These are phyloP conservation scores for Volucella inflata DNA, from an alignment of 2,888 invertebrate genomes.

Conservation along the genomic window DNA sequence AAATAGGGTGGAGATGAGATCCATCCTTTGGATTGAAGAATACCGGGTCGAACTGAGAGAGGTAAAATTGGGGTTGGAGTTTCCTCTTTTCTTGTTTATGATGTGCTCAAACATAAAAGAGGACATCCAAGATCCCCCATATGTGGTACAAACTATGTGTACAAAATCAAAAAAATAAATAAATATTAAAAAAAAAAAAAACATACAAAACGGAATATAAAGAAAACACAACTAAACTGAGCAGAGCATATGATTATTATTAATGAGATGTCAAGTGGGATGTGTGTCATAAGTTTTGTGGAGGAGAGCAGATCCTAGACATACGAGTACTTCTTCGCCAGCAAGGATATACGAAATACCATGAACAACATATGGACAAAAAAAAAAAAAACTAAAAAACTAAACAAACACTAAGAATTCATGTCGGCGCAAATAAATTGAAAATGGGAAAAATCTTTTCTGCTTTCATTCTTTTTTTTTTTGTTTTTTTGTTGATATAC, in stretches of 20 bases:
- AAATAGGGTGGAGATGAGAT: constrained; percentile 30
- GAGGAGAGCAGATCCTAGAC: constrained; percentile 16
- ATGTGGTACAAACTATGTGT: constrained; percentile 6
- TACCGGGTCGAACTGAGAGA: too few relatives aligned
- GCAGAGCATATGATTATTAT: constrained; percentile 75
- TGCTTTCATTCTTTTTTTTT: constrained; percentile 12
- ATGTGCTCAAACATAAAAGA: constrained; percentile 58
- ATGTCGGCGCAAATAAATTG: constrained; percentile 71
- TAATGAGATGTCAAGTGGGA: constrained; percentile 76
- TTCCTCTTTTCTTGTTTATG: constrained; percentile 46
- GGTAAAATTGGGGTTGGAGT: not conserved
- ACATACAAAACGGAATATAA: not conserved
- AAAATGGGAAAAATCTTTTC: constrained; percentile 34
- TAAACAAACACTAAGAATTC: constrained; percentile 66
- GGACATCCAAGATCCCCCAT: constrained; percentile 45
- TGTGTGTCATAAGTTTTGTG: constrained; percentile 70
- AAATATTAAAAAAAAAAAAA: constrained; percentile 3
- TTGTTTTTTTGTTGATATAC: constrained; percentile 10
- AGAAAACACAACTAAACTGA: constrained; percentile 70
- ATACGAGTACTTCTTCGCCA: constrained; percentile 19
- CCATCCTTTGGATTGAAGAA: too few relatives aligned
- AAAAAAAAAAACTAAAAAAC: constrained; percentile 24
- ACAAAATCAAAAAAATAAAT: constrained; percentile 25
- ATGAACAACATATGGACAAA: constrained; percentile 8
- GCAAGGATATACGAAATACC: constrained; percentile 47